A percentile compares a stretch with the other conserved stretches of the same genome.
Evolutionary conservation across 2,888 invertebrate species (phyloP).

Genomic region (Dendrolimus houi): DNA sequence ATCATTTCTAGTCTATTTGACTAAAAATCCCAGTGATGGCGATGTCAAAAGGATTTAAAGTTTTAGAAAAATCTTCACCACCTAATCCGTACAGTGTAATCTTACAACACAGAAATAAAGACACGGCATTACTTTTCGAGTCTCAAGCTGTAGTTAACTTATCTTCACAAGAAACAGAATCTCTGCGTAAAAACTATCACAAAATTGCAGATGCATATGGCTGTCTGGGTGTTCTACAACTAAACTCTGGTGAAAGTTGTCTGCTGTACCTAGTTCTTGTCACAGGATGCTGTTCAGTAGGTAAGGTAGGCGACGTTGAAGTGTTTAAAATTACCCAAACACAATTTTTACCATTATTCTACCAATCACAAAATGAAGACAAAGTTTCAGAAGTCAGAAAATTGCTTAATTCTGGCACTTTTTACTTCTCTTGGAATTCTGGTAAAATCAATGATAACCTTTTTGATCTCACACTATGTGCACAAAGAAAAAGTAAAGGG

Average conservation of each 20-base stretch:
- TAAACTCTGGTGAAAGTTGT: constrained; percentile 89
- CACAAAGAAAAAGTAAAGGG: constrained; percentile 90
- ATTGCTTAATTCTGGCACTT: constrained; percentile 97
- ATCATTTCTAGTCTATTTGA: not conserved
- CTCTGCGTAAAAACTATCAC: constrained; percentile 90
- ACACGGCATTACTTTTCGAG: constrained; percentile 92
- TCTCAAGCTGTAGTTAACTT: constrained; percentile 93
- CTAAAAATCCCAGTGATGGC: constrained; percentile 79
- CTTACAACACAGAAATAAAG: constrained; percentile 91
- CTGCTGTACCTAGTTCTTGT: constrained; percentile 94
- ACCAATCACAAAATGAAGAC: constrained; percentile 79
- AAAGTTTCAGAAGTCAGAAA: constrained; percentile 83
- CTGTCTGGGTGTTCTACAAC: constrained; percentile 94
- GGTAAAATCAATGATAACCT: constrained; percentile 65
- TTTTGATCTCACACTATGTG: constrained; percentile 95
- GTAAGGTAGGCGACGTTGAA: constrained; percentile 96
- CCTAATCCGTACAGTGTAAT: constrained; percentile 93
- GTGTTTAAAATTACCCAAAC: constrained; percentile 96
- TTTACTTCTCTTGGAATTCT: constrained; percentile 94
- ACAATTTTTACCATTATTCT: constrained; percentile 90
- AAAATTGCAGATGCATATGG: constrained; percentile 97
- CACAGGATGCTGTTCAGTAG: constrained; percentile 96
- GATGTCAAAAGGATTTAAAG: constrained; percentile 94
- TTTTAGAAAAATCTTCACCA: constrained; percentile 91
- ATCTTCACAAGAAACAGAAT: constrained; percentile 92